phyloP scores from a whole-genome alignment of 2,888 invertebrate genomes.

The Tricholauxania praeusta region DNA sequence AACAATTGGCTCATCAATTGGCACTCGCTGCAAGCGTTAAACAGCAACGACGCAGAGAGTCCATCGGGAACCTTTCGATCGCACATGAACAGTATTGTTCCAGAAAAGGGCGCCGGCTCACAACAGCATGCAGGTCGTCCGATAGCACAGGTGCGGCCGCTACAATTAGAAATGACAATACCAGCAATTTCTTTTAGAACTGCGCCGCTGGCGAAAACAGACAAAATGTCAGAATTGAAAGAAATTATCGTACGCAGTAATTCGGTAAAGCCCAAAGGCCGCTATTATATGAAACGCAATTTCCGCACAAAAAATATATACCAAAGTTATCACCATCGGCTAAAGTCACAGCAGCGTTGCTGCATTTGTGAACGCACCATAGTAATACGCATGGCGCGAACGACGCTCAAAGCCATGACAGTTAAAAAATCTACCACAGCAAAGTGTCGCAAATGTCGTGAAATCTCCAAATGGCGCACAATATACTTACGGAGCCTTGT shows the following conservation, averaged over 20 bases:
- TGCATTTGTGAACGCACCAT: constrained; percentile 52
- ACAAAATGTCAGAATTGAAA: no score
- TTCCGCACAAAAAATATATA: constrained; percentile 27
- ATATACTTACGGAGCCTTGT: constrained; percentile 51
- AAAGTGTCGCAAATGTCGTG: constrained; percentile 56
- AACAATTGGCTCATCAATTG: constrained; percentile 68
- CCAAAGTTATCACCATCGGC: constrained; percentile 30
- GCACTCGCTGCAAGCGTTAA: constrained; percentile 66
- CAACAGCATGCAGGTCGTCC: constrained; percentile 44
- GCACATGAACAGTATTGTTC: constrained; percentile 58
- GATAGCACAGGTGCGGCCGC: constrained; percentile 52
- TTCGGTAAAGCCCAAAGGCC: background rate
- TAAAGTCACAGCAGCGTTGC: constrained; percentile 54
- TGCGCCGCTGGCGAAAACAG: background rate
- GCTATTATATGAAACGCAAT: constrained; percentile 23
- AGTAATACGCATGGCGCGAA: constrained; percentile 46
- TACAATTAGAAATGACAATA: constrained; percentile 25
- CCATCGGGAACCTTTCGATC: constrained; percentile 60
- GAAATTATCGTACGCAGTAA: background rate
- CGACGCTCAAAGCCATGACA: background rate
- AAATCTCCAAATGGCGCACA: constrained; percentile 51
- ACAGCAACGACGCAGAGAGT: constrained; percentile 64
- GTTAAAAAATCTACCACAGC: constrained; percentile 20
- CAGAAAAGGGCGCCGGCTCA: constrained; percentile 45
- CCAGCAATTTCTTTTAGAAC: background rate